These are phyloP conservation scores for Tethea ocularis DNA, from an alignment of 2,888 invertebrate genomes.

Conservation along the genomic window DNA sequence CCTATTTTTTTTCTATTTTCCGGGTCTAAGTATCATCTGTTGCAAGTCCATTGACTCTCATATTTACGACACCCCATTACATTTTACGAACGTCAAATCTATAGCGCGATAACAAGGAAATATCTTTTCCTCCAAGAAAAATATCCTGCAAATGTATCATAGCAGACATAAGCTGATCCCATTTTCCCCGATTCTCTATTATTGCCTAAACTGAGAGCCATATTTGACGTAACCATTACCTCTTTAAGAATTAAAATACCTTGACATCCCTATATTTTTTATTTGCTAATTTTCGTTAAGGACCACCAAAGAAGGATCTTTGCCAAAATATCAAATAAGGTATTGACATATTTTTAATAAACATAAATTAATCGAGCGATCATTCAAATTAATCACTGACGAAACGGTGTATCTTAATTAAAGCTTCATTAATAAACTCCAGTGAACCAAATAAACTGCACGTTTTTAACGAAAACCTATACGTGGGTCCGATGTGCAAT, in stretches of 20 bases:
- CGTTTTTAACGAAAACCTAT: slow-evolving; percentile 64
- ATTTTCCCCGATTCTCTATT: not conserved
- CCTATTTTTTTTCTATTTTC: slow-evolving; percentile 6
- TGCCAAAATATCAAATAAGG: slow-evolving; percentile 25
- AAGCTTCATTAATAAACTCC: slow-evolving; percentile 73
- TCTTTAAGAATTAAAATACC: not conserved
- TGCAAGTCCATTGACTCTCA: slow-evolving; percentile 19
- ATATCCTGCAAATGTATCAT: not conserved
- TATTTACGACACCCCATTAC: slow-evolving; percentile 20
- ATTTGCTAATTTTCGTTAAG: not conserved
- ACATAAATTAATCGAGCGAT: slow-evolving; percentile 60
- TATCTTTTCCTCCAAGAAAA: slow-evolving; percentile 10
- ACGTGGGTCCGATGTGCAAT: slow-evolving; percentile 23
- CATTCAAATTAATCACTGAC: slow-evolving; percentile 70
- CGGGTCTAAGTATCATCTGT: slow-evolving; percentile 10
- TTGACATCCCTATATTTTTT: not conserved
- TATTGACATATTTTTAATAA: slow-evolving; percentile 72
- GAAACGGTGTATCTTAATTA: slow-evolving; percentile 77
- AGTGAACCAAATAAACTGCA: slow-evolving; percentile 67
- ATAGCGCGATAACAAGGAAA: slow-evolving; percentile 15
- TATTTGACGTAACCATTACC: not conserved
- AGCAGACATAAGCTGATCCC: not conserved
- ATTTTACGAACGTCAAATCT: slow-evolving; percentile 17
- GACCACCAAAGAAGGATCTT: slow-evolving; percentile 12
- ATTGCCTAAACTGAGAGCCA: not conserved